A percentile compares a stretch with the other conserved stretches of the same genome.
phyloP scores from a whole-genome alignment of 2,113 vertebrate genomes.

The Anarhynchus alexandrinus region DNA sequence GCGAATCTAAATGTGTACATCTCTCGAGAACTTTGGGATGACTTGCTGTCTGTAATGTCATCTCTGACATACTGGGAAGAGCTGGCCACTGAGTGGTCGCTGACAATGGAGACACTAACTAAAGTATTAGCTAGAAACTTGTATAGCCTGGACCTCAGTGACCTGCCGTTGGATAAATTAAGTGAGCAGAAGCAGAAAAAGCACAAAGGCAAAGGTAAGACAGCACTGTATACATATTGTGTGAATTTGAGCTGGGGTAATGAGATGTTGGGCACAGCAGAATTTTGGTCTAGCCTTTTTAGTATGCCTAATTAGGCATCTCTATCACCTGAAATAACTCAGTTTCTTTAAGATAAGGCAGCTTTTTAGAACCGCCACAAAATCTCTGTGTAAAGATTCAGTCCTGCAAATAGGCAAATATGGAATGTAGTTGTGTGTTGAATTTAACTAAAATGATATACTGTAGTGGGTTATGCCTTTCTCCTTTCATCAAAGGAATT shows the following conservation, averaged over 20 bases:
- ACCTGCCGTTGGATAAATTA: conserved; percentile 95
- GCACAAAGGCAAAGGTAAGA: conserved; percentile 97
- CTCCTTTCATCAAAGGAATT: not conserved
- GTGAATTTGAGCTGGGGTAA: not conserved
- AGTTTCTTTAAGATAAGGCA: not conserved
- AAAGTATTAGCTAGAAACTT: conserved; percentile 97
- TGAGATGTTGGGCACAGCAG: not conserved
- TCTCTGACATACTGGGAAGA: conserved; percentile 98
- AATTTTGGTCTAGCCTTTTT: not conserved
- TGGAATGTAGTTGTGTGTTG: not conserved
- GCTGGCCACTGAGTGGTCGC: conserved; percentile 96
- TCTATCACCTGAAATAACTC: not conserved
- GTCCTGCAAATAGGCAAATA: not conserved
- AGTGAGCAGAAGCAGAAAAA: conserved; percentile 99
- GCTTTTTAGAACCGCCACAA: not conserved
- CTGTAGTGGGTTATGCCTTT: not conserved
- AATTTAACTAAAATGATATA: not conserved
- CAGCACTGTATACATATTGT: not conserved
- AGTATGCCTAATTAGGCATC: not conserved
- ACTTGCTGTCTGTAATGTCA: conserved; percentile 92
- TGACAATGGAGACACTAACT: conserved; percentile 98
- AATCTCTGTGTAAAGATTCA: not conserved
- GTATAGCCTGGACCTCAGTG: conserved; percentile 93
- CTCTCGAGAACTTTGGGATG: conserved; percentile 97
- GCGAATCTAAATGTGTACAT: conserved; percentile 97